Percentiles rank a stretch among this genome's conserved stretches.
Evolutionary conservation across 2,113 vertebrate species (phyloP).

Genomic region (Hiodon tergisus): DNA sequence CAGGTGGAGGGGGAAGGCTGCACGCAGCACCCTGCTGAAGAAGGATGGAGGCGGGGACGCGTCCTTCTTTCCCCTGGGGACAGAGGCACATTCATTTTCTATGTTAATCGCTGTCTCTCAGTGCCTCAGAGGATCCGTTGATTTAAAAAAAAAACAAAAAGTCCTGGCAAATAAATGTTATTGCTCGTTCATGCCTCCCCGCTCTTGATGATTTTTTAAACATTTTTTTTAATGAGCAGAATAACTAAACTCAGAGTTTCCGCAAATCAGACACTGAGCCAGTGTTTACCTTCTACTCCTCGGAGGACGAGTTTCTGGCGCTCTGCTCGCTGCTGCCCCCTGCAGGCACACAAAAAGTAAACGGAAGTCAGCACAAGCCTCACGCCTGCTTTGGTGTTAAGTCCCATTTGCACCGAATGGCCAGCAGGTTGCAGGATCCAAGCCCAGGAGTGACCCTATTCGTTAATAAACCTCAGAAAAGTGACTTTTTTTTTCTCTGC

Average conservation of each 20-base stretch:
- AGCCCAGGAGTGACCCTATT: not conserved
- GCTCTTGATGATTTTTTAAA: too few relatives aligned
- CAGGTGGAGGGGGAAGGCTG: slow-evolving; percentile 77
- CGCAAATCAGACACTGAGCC: not conserved
- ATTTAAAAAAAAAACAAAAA: too few relatives aligned
- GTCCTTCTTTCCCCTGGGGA: slow-evolving; percentile 18
- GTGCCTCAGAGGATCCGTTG: not conserved
- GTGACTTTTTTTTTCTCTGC: not conserved
- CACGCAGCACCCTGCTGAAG: slow-evolving; percentile 69
- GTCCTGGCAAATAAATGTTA: too few relatives aligned
- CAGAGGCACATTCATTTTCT: not conserved
- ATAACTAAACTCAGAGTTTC: not conserved
- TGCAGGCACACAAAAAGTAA: slow-evolving; percentile 11
- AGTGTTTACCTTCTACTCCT: slow-evolving; percentile 31
- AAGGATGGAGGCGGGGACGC: slow-evolving; percentile 56
- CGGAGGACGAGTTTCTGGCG: slow-evolving; percentile 7
- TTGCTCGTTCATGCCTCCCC: too few relatives aligned
- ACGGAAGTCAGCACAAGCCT: not conserved
- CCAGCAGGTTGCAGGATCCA: not conserved
- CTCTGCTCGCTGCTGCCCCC: slow-evolving; percentile 9
- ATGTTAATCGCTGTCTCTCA: not conserved
- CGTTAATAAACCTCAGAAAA: not conserved
- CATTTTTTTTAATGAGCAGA: too few relatives aligned
- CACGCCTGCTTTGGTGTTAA: not conserved
- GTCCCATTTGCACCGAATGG: not conserved